Evolutionary conservation across 2,113 vertebrate genomes (phyloP).

Genomic region (Percina caprodes): DNA sequence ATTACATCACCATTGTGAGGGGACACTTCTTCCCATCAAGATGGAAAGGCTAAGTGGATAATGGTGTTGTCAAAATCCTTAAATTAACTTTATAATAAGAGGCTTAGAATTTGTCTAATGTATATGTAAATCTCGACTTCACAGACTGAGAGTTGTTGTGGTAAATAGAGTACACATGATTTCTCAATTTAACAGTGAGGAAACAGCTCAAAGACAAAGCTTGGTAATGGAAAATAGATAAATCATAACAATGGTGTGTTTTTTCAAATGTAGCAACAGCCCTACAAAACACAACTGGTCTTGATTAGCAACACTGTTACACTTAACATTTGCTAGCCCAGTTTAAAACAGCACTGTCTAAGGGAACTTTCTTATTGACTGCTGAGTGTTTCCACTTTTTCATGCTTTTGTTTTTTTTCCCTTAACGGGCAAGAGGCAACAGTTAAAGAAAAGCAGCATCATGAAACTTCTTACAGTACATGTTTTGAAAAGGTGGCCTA

Average conservation of each 20-base stretch:
- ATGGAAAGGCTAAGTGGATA: constrained; percentile 29
- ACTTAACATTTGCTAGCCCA: constrained; percentile 22
- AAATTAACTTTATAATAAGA: constrained; percentile 15
- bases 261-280: constrained; percentile 38
- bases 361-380: constrained; percentile 11
- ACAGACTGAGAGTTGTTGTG: neutral
- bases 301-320: constrained; percentile 47
- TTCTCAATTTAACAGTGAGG: constrained; percentile 12
- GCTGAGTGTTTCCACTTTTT: constrained; percentile 39
- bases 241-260: constrained; percentile 49
- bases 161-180: constrained; percentile 35
- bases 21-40: neutral
- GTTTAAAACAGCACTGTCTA: constrained; percentile 31
- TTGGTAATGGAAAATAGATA: constrained; percentile 55
- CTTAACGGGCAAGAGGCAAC: constrained; percentile 10
- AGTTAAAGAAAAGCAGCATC: constrained; percentile 5
- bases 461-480: neutral
- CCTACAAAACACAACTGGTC: constrained; percentile 27
- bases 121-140: neutral
- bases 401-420: constrained; percentile 26
- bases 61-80: constrained; percentile 1
- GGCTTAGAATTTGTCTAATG: neutral
- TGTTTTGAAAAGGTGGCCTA: neutral
- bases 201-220: constrained; percentile 10
- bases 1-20: neutral